Conservation (phyloP, 2,888 invertebrate genomes). For the Drosophila flavopinicola region DNA sequence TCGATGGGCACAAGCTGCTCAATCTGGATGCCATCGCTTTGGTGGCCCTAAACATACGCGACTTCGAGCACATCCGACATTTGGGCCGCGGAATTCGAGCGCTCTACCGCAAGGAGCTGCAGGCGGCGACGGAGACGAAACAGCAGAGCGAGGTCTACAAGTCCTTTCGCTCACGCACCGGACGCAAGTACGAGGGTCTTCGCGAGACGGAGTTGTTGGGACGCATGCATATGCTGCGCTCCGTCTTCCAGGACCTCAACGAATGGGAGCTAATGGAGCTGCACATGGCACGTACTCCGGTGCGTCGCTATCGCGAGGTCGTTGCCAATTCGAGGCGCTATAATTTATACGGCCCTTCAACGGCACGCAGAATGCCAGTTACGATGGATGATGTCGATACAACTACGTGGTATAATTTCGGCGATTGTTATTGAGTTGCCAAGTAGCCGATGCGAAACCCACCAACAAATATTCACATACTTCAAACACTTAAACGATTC, state of each 20-base stretch:
- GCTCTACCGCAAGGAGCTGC: conserved; percentile 84
- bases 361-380: conserved; percentile 29
- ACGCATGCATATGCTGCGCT: conserved; percentile 85
- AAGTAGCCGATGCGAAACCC: neutral
- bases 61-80: conserved; percentile 84
- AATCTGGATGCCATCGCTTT: conserved; percentile 85
- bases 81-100: conserved; percentile 83
- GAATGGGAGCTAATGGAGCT: conserved; percentile 85
- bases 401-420: conserved; percentile 64
- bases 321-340: conserved; percentile 65
- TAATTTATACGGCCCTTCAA: conserved; percentile 56
- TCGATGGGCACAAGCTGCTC: conserved; percentile 85
- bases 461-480: neutral
- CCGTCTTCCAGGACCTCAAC: conserved; percentile 83
- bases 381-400: conserved; percentile 55
- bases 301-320: conserved; percentile 58
- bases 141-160: conserved; percentile 85
- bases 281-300: conserved; percentile 65
- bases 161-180: conserved; percentile 85
- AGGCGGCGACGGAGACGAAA: conserved; percentile 71
- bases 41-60: conserved; percentile 85
- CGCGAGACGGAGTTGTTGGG: conserved; percentile 85
- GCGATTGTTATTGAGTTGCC: conserved; percentile 65
- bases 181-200: conserved; percentile 85
- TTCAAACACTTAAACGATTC: no score